These are phyloP conservation scores for Netelia inedita DNA, from an alignment of 2,888 invertebrate genomes.

Conservation along the genomic window DNA sequence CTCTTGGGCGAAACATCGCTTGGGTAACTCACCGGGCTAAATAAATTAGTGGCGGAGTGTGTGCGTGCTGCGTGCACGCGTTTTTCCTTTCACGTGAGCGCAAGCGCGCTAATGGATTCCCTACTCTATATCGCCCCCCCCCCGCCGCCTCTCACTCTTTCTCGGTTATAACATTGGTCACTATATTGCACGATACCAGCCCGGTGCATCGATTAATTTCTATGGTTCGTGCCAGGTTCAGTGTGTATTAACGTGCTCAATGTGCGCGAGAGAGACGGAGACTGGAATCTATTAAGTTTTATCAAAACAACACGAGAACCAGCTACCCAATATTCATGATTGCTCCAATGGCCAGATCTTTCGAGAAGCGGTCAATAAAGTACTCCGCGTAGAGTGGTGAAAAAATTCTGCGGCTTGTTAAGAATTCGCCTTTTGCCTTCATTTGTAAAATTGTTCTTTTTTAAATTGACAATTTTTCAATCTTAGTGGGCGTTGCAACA, in stretches of 20 bases:
- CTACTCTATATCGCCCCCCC: conserved; percentile 48
- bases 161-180: conserved; percentile 9
- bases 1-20: conserved; percentile 71
- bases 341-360: conserved; percentile 21
- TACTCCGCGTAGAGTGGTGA: conserved; percentile 1
- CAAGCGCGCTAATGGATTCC: conserved; percentile 74
- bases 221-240: conserved; percentile 52
- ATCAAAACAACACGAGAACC: conserved; percentile 60
- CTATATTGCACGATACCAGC: not conserved
- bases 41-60: conserved; percentile 73
- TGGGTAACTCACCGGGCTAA: conserved; percentile 73
- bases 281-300: conserved; percentile 64
- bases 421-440: not conserved
- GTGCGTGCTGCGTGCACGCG: conserved; percentile 69
- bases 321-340: conserved; percentile 44
- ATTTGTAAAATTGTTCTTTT: not conserved
- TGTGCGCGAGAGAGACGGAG: conserved; percentile 10
- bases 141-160: conserved; percentile 35
- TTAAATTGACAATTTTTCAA: not conserved
- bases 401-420: conserved; percentile 28
- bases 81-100: conserved; percentile 65
- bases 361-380: conserved; percentile 22
- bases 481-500: not conserved
- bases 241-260: conserved; percentile 37
- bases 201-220: conserved; percentile 68